These are phyloP conservation scores for Caradrina clavipalpis DNA, from an alignment of 2,888 invertebrate genomes.

Conservation along the genomic window DNA sequence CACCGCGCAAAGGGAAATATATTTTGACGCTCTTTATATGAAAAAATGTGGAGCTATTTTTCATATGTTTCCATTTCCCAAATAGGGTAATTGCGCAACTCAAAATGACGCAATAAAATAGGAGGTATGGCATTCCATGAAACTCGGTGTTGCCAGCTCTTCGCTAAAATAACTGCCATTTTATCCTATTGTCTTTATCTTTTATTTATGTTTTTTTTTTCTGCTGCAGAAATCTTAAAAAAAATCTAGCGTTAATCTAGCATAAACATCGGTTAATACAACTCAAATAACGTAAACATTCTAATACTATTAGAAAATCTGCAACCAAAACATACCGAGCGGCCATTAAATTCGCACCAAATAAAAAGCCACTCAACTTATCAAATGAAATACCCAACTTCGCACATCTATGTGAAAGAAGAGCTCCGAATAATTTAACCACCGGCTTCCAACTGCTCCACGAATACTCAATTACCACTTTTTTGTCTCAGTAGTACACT, in stretches of 20 bases:
- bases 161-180: background rate
- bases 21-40: conserved; percentile 59
- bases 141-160: background rate
- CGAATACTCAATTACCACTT: conserved; percentile 84
- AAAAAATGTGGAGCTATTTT: conserved; percentile 63
- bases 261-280: background rate
- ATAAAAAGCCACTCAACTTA: conserved; percentile 59
- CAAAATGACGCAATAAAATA: conserved; percentile 61
- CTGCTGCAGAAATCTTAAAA: no score
- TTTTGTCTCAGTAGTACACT: conserved; percentile 77
- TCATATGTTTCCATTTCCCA: conserved; percentile 66
- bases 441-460: conserved; percentile 75
- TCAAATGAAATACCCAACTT: conserved; percentile 65
- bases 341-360: conserved; percentile 50
- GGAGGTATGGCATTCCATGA: background rate
- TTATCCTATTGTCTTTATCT: background rate
- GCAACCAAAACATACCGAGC: background rate
- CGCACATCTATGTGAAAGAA: conserved; percentile 68
- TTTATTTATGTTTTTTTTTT: background rate
- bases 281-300: background rate
- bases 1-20: conserved; percentile 52
- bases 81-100: conserved; percentile 67
- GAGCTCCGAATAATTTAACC: conserved; percentile 77
- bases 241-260: background rate
- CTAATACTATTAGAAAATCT: background rate